Evolutionary conservation across 2,113 vertebrate genomes (phyloP), one percentile per base, ranked within the genome.

Genomic region (Corydoras sp.): DNA sequence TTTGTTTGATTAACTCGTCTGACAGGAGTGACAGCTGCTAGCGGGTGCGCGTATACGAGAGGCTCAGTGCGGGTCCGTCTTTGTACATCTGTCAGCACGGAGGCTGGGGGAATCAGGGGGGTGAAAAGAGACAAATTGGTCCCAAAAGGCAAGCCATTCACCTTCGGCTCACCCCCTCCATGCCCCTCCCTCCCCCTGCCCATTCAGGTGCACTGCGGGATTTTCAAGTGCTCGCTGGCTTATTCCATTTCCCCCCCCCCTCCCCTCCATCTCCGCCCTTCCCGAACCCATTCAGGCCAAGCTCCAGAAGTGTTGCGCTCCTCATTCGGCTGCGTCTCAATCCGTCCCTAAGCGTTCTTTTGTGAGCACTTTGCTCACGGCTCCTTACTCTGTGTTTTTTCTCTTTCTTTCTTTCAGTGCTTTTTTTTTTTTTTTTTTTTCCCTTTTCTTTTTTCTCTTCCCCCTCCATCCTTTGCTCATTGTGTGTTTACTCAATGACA

Each of bases 121-220:
- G 92, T 96, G 94, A 97, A 99, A 98, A 93, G 95, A 97, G 93
- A 96, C 96, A 99, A 99, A 99, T 98, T 98, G 95, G 96, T 94
- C 94, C 94, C 96, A 94, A 99, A 99, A 98, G 95, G 94, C 95
- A 95, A 92, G 92, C 96, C 93, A 97, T 98, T 99, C 95, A 98
- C 94, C 94, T 95, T 92, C 92, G 85, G 87, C 90, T 90, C 92
- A 92, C 95, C 93, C 93, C 71, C 71, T 56, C 67, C 54, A 58
- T 56, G 71, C 69, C 86, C 85, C 86, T 71, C 69, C 74, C 85
- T 83, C 86, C 85, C 84, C 84, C 59, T 55, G 79, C 91, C 93
- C 94, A 99, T 99, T 99, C 94, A 98, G 93, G 92, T 94, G 90
- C 96, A 93, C 85, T 85, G 94, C 92, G 92, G 93, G 94, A 88